phyloP scores from a whole-genome alignment of 2,797 vertebrate species.

The Platyrinchus mystaceus region DNA sequence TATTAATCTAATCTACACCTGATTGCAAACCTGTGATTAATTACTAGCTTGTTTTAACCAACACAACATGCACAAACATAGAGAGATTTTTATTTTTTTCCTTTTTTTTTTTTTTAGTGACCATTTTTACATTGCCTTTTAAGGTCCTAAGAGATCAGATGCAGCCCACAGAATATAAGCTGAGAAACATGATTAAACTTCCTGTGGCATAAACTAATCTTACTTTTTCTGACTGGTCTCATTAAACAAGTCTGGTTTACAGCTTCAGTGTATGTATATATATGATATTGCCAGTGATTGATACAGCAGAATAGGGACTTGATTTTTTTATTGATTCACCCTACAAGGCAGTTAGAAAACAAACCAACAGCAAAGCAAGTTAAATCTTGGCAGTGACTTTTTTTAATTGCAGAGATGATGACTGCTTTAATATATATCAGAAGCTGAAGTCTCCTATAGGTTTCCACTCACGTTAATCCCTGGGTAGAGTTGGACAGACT shows the following conservation, averaged over 20 bases:
- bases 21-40: background rate
- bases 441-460: background rate
- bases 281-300: background rate
- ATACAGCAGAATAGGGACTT: background rate
- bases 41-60: background rate
- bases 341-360: background rate
- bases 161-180: background rate
- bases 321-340: background rate
- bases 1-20: background rate
- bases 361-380: background rate
- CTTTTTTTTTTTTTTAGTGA: background rate
- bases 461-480: background rate
- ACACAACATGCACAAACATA: background rate
- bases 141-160: constrained; percentile 24
- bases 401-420: background rate
- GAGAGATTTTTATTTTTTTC: background rate
- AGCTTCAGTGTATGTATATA: background rate
- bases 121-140: constrained; percentile 24
- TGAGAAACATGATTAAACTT: constrained; percentile 50
- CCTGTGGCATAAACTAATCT: constrained; percentile 36
- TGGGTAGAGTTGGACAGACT: background rate
- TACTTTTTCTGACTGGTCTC: background rate
- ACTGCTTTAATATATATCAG: background rate
- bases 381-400: background rate
- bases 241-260: background rate